Conservation (phyloP, 2,888 invertebrate genomes). For the Trichogramma evanescens region DNA sequence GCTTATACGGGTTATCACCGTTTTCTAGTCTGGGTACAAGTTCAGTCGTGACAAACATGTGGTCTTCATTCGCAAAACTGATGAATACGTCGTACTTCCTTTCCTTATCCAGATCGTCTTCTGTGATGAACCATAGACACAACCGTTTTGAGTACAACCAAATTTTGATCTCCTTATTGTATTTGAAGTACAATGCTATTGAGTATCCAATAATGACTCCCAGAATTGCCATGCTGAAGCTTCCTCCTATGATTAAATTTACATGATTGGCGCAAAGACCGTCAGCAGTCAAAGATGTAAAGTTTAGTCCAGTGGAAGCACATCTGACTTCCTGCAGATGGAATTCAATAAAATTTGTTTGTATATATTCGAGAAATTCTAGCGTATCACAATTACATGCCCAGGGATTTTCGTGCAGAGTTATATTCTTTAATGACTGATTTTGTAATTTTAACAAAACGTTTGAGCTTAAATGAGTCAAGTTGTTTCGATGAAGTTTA, state of each 20-base stretch:
- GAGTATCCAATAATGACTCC: slow-evolving; percentile 48
- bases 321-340: no score
- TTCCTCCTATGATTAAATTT: slow-evolving; percentile 19
- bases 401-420: no score
- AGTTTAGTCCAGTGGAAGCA: no score
- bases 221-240: slow-evolving; percentile 41
- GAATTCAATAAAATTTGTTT: no score
- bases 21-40: slow-evolving; percentile 61
- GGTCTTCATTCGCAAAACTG: slow-evolving; percentile 72
- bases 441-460: no score
- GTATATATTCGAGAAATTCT: no score
- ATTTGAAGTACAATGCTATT: slow-evolving; percentile 50
- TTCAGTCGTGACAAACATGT: slow-evolving; percentile 59
- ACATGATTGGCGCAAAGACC: no score
- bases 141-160: slow-evolving; percentile 59
- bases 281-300: no score
- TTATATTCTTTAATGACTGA: no score
- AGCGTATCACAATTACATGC: no score
- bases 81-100: slow-evolving; percentile 70
- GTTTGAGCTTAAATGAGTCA: no score
- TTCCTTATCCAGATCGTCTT: slow-evolving; percentile 63
- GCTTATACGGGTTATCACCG: slow-evolving; percentile 56
- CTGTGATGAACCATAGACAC: slow-evolving; percentile 59
- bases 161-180: slow-evolving; percentile 58
- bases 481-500: no score